Evolutionary conservation across 2,888 invertebrate species (phyloP), one percentile per base, ranked within the genome.

Genomic region (Parapristionchus giblindavisi): DNA sequence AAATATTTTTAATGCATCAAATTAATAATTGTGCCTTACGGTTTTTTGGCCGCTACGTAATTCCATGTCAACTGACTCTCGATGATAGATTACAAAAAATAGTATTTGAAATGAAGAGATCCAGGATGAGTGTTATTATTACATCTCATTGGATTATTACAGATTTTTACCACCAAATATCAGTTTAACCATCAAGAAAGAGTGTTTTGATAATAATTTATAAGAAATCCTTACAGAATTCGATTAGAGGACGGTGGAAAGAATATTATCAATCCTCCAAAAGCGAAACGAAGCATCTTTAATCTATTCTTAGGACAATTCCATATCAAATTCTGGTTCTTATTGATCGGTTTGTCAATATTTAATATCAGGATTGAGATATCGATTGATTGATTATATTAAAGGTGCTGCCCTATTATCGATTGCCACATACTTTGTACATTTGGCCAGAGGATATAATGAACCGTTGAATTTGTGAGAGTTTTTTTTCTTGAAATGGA

Each of bases 251-350:
- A 87, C 72, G 87, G 87, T 11, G 87, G 86, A 3, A 72, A 77
- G 38, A 86, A 86, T 68, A 76, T 83, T 24, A 82, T 87, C 43
- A 78, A 79, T 14, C 77, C 83, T 1, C 83, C 84, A 2, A 79
- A 77, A 32, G 81, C 84, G 32, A 76, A 79, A 24, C 72, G 75
- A 34, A 83, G 80, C 61, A 61, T 84, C 8, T 63, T 83, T 48
- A 76, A 78, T 52, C 76, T 85, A 63, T 83, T 87, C 77, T 78
- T 82, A 32, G 77, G 77, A 24, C 87, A 87, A 71, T 87, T 87
- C 63, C 83, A 87, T 56, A 84, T 85, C 80, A 86, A 86, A 76
- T 87, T 87, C 71, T 87, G 87, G 87, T 76, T 87, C 29, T 79
- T 87, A 1, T 77, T 87, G 2, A 78, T 84, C 36, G 83, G 84